Evolutionary conservation across 2,113 vertebrate species (phyloP).

Genomic region (Shinisaurus crocodilurus): DNA sequence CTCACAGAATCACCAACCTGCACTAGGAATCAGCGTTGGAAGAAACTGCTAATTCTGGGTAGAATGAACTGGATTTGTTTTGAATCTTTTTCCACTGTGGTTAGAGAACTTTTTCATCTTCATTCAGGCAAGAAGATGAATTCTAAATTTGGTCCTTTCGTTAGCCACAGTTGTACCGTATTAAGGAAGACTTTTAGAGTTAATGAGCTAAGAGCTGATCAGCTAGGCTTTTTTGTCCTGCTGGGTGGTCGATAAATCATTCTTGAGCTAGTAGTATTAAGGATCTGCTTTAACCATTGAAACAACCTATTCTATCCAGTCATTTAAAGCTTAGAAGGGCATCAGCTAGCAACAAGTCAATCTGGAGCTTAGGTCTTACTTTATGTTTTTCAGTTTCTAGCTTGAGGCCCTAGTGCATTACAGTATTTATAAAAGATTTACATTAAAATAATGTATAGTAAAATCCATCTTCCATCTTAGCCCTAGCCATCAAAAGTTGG

Average conservation of each 20-base stretch:
- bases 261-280: not conserved
- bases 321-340: constrained; percentile 4
- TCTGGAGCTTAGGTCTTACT: not conserved
- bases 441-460: not conserved
- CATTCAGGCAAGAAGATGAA: constrained; percentile 36
- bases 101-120: constrained; percentile 11
- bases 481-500: not conserved
- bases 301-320: constrained; percentile 15
- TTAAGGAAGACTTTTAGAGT: constrained; percentile 46
- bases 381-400: not conserved
- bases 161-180: constrained; percentile 56
- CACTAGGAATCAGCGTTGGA: not conserved
- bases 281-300: constrained; percentile 28
- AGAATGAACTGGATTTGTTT: not conserved
- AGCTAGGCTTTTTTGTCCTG: constrained; percentile 47
- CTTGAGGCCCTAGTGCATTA: not conserved
- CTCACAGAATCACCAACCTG: not conserved
- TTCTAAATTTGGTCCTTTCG: constrained; percentile 66
- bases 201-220: constrained; percentile 65
- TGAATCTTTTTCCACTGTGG: not conserved
- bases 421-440: not conserved
- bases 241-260: constrained; percentile 35
- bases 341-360: not conserved
- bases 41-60: not conserved
- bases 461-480: not conserved